Evolutionary conservation across 1,140 invertebrate genomes (phyloP), one percentile per base, ranked within the genome.

Genomic region (Achroia grisella): DNA sequence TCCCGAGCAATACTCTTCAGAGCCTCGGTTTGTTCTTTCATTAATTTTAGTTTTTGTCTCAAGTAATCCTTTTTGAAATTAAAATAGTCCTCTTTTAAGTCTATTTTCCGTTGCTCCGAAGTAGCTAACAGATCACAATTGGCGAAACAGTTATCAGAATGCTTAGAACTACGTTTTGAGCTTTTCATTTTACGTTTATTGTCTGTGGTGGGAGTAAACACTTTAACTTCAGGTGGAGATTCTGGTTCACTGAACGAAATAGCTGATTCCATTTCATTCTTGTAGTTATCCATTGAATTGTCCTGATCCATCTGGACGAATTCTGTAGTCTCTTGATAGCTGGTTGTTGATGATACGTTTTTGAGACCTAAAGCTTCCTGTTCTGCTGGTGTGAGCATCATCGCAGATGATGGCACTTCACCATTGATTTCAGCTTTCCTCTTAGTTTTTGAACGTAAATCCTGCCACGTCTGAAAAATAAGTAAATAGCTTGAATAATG

Each of bases 21-120:
- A n/a, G 79, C 77, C 32, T 81, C 73, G 27, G 75, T 79, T 49
- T 83, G 79, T 49, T 78, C 73, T 43, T 76, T 74, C 39, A 83
- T 53, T 13, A 80, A 34, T 47, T 66, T 70, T 39, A 83, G 48
- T 35, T 84, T 84, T 48, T 84, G 70, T 45, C 49, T 74, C 11
- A 84, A 58, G 61, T 84, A 84, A 32, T 78, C 68, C 41, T 84
- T 84, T 59, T 81, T 84, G 41, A 81, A 84, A 45, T 66, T 75
- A 6, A 77, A 59, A 61, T 76, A 84, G 36, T 81, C 77, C 52
- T 80, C 74, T 45, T 84, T 84, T 4, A 84, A 56, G 33, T 79
- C 59, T 41, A 76, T 52, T 48, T 81, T 84, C 42, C 55, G 61
- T 48, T 74, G 62, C 47, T 84, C 80, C 17, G 70, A 65, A 2